Evolutionary conservation across 2,888 invertebrate species (phyloP), one percentile per base, ranked within the genome.

Genomic region (Norana najaformis): DNA sequence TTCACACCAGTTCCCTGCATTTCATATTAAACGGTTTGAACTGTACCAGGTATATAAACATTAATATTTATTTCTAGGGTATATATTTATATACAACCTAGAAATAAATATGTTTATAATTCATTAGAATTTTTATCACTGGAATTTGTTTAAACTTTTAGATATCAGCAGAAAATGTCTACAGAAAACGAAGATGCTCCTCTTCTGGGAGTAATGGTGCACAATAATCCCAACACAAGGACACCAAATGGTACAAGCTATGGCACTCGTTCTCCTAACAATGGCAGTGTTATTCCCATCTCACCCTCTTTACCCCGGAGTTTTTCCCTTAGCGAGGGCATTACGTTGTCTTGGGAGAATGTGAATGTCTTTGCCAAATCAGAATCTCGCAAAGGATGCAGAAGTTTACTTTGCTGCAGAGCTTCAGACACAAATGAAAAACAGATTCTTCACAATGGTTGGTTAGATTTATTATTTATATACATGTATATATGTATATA

Each of bases 361-460:
- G 85, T 85, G 14, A 85, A n/a, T 16, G 85, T n/a, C 36, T 85
- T 85, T 85, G 36, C 16, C 37, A 37, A 85, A 53, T 53, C 53
- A 20, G 36, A 37, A 37, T 36, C 35, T 36, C 85, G 8, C 36
- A 85, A 85, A 6, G 85, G 35, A 37, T 36, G 83, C n/a, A 36
- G 18, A 34, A 18, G 83, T 30, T 83, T 83, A 20, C 13, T 1
- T 36, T 85, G 85, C 37, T 85, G 35, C 85, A 36, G 23, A 35
- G 20, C 35, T 35, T 23, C 85, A 36, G 85, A 85, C 0, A 30
- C 35, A 36, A 85, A 18, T 20, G 23, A 85, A 35, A 36, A 36
- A 37, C 85, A 85, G 36, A 85, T 85, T 37, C 85, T 85, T 85
- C 35, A 85, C 36, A 85, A 85, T 85, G 85, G 85, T 85, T 85